Percentiles rank a stretch among this genome's conserved stretches.
Conservation (phyloP, 2,797 vertebrate genomes). For the Spizella passerina region DNA sequence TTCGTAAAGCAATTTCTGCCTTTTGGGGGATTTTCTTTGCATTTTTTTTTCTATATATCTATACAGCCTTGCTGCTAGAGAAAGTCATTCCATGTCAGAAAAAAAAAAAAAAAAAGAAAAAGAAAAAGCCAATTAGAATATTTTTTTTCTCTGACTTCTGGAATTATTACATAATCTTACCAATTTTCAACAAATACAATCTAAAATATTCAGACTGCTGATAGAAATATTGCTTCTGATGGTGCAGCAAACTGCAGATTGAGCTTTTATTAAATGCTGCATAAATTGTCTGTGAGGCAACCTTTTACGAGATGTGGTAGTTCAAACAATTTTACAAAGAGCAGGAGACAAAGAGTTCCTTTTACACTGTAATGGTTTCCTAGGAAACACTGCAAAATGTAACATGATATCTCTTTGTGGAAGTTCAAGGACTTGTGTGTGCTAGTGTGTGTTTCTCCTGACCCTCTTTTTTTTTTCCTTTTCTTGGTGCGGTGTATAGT, state of each 20-base stretch:
- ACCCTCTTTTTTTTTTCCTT: neutral
- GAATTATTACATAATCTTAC: constrained; percentile 57
- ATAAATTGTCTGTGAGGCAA: constrained; percentile 70
- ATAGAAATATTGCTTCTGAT: constrained; percentile 57
- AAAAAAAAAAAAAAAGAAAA: no score
- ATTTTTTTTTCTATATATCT: neutral
- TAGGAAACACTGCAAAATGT: constrained; percentile 76
- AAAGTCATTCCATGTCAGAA: neutral
- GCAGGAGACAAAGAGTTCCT: constrained; percentile 77
- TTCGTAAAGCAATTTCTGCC: neutral
- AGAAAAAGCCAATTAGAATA: neutral
- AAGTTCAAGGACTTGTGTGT: constrained; percentile 72
- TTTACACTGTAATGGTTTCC: constrained; percentile 77
- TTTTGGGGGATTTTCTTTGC: neutral
- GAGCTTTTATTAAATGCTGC: constrained; percentile 59
- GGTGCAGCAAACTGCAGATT: constrained; percentile 70
- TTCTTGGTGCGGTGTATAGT: neutral
- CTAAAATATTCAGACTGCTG: constrained; percentile 38
- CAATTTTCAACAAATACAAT: constrained; percentile 62
- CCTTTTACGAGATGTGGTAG: constrained; percentile 71
- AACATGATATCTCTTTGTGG: constrained; percentile 64
- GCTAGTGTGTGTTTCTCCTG: neutral
- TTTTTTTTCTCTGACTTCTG: constrained; percentile 58
- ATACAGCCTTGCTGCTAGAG: neutral
- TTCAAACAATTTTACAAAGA: constrained; percentile 79